phyloP scores from a whole-genome alignment of 1,140 invertebrate species.

The Odontomachus brunneus region DNA sequence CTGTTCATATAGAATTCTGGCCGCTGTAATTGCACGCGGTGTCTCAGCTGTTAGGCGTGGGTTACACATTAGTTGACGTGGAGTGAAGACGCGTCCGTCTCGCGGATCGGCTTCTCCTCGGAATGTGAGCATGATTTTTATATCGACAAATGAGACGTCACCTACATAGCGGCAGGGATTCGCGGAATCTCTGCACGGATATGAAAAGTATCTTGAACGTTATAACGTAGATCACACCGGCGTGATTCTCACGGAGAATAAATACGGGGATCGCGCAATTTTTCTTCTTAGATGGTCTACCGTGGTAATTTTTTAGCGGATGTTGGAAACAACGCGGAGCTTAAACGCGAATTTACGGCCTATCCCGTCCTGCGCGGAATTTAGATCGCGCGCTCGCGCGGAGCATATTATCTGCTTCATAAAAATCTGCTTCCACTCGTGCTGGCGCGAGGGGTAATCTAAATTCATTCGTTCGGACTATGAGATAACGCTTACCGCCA shows the following conservation, averaged over 20 bases:
- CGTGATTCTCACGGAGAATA: constrained; percentile 17
- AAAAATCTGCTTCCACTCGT: constrained; percentile 64
- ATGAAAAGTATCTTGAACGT: too few relatives aligned
- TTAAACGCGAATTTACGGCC: constrained; percentile 66
- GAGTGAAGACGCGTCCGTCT: neutral
- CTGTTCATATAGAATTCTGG: neutral
- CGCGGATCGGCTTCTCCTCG: too few relatives aligned
- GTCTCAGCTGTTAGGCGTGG: too few relatives aligned
- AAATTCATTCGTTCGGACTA: constrained; percentile 61
- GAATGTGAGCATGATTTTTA: too few relatives aligned
- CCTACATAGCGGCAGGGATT: too few relatives aligned
- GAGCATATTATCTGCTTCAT: constrained; percentile 69
- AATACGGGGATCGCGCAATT: constrained; percentile 30
- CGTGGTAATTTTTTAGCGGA: constrained; percentile 51
- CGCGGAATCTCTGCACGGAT: too few relatives aligned
- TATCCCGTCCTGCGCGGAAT: constrained; percentile 46
- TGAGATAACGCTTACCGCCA: constrained; percentile 50
- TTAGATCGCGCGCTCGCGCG: constrained; percentile 60
- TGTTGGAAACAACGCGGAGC: constrained; percentile 56
- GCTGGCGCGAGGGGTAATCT: constrained; percentile 39
- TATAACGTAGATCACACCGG: neutral
- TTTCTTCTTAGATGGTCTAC: constrained; percentile 45
- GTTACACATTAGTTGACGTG: too few relatives aligned
- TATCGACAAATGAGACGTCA: too few relatives aligned
- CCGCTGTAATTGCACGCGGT: too few relatives aligned